Evolutionary conservation across 1,140 invertebrate species (phyloP).

Genomic region (Thaumetopoea pityocampa): DNA sequence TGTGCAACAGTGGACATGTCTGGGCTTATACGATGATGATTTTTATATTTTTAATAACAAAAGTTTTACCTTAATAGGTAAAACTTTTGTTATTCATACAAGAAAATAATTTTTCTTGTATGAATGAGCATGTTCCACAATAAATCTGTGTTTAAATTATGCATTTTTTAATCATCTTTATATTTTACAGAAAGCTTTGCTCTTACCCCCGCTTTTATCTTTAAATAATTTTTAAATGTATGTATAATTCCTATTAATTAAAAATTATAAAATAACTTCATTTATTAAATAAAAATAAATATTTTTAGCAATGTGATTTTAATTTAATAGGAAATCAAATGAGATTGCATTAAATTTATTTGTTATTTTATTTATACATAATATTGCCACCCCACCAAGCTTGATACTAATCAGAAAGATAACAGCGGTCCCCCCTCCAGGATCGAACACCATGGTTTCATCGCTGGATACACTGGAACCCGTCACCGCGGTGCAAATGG

Average conservation of each 20-base stretch:
- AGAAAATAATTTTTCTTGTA: constrained; percentile 1
- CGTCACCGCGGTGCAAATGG: constrained; percentile 66
- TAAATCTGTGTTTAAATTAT: no score
- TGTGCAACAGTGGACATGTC: no score
- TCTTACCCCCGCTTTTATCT: constrained; percentile 42
- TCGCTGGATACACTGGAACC: constrained; percentile 82
- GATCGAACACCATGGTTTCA: constrained; percentile 85
- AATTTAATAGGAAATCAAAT: no score
- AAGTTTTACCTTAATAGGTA: no score
- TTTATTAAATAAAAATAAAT: no score
- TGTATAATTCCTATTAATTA: no score
- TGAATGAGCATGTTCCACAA: no score
- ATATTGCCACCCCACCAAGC: constrained; percentile 54
- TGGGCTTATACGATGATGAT: no score
- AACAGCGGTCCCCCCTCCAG: constrained; percentile 73
- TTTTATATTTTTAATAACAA: no score
- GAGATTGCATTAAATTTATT: neutral
- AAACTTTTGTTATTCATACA: no score
- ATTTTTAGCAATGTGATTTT: no score
- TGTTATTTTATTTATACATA: constrained; percentile 18
- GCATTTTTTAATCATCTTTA: constrained; percentile 18
- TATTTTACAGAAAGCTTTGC: constrained; percentile 33
- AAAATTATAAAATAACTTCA: no score
- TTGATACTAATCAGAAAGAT: constrained; percentile 71
- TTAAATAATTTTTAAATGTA: constrained; percentile 15